Percentiles rank a stretch among this genome's conserved stretches.
These are phyloP conservation scores for Styela clava DNA, from an alignment of 23 tunicate genomes.

Conservation along the genomic window DNA sequence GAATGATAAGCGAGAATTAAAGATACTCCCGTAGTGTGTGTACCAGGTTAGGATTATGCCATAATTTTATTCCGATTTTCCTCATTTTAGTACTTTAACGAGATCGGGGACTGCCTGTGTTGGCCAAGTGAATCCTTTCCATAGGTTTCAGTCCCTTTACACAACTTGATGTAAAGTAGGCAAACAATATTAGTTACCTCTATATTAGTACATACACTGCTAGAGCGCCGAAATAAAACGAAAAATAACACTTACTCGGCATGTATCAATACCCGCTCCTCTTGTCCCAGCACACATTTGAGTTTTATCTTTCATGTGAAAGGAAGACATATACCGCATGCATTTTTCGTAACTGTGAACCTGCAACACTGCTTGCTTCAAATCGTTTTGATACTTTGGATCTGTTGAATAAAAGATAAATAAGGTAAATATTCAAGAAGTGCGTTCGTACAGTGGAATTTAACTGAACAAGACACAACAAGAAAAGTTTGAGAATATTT, in stretches of 20 bases:
- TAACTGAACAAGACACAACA: neutral
- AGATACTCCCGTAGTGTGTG: too few relatives aligned
- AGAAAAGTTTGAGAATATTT: neutral
- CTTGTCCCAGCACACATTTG: conserved; percentile 21
- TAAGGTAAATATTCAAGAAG: neutral
- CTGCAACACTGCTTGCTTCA: conserved; percentile 21
- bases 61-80: too few relatives aligned
- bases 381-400: conserved; percentile 5
- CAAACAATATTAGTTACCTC: too few relatives aligned
- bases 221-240: too few relatives aligned
- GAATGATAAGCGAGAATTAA: too few relatives aligned
- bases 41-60: too few relatives aligned
- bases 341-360: conserved; percentile 4
- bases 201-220: too few relatives aligned
- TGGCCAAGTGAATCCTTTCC: too few relatives aligned
- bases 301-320: conserved; percentile 20
- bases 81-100: too few relatives aligned
- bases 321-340: neutral
- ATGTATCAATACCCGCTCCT: conserved; percentile 2
- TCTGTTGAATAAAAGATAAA: neutral
- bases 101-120: too few relatives aligned
- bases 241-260: conserved; percentile 25
- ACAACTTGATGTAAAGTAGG: too few relatives aligned
- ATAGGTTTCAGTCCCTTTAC: too few relatives aligned
- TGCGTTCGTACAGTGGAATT: neutral